Base-by-base conservation (phyloP, 2,888 invertebrate genomes). In the Acanthosepion esculentum region DNA sequence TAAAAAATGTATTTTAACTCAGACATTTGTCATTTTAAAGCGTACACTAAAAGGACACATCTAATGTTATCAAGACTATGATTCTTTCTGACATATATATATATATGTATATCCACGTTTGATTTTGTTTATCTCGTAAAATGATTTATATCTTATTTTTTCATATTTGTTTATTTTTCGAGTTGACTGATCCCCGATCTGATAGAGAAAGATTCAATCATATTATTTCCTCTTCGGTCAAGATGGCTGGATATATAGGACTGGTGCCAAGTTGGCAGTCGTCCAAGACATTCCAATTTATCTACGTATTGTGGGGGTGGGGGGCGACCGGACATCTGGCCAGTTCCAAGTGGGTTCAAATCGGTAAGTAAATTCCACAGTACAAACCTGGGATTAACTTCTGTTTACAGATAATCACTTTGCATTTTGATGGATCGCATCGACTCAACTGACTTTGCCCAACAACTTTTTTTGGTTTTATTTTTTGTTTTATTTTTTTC, bases 321-420 rank as follows among this genome's bases (percentile, higher is more conserved):
- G 78, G n/a, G n/a, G 78, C n/a, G n/a, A 33, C 78, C n/a, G 78
- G n/a, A n/a, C n/a, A 78, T 78, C 78, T 78, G 78, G n/a, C 78
- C 78, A 5, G n/a, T 78, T n/a, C 78, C n/a, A 78, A 78, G 78
- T 78, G 78, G 78, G 78, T 78, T 78, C 78, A 78, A 78, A 78
- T 78, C 78, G 5, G n/a, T n/a, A n/a, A n/a, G 78, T 78, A n/a
- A 78, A 78, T 78, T 78, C n/a, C 33, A 2, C 78, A 78, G 33
- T n/a, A n/a, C n/a, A 78, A 78, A 78, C 78, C n/a, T n/a, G 78
- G n/a, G n/a, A 78, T 78, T 33, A 78, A 78, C 33, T 78, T n/a
- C 12, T 78, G n/a, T 78, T 78, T 78, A n/a, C n/a, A 33, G 78
- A 78, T 78, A 78, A 78, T 78, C 78, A 78, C n/a, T 59, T 26